These are phyloP conservation scores for Corythaixoides concolor DNA, from an alignment of 2,113 vertebrate genomes.

Conservation along the genomic window DNA sequence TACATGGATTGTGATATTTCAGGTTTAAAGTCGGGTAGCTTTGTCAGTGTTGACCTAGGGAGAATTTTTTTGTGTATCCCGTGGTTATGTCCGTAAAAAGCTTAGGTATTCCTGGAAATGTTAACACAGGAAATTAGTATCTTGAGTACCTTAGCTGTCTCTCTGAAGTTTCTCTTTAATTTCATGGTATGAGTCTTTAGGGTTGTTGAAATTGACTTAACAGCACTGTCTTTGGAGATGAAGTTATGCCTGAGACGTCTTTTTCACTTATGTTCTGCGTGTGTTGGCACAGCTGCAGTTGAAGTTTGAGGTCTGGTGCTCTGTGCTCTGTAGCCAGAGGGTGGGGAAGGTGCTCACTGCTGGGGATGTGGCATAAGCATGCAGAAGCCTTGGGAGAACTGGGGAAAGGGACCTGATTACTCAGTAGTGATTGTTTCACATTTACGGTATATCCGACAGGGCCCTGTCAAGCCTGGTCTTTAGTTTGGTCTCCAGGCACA, in stretches of 20 bases:
- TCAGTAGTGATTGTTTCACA: neutral
- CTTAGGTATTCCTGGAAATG: neutral
- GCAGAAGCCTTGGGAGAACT: neutral
- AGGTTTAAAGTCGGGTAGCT: neutral
- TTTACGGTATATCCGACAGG: neutral
- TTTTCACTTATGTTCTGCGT: neutral
- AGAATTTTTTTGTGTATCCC: neutral
- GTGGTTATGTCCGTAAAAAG: neutral
- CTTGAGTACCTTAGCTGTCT: neutral
- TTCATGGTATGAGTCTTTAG: neutral
- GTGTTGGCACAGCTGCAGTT: neutral
- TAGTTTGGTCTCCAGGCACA: neutral
- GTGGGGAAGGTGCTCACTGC: fast-evolving
- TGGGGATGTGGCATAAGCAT: neutral
- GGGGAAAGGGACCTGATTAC: neutral
- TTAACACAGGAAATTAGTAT: neutral
- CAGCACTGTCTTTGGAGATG: neutral
- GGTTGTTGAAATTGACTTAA: neutral
- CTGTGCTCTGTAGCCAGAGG: neutral
- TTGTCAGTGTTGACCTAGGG: neutral
- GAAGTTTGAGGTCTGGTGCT: neutral
- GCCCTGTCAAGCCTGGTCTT: neutral
- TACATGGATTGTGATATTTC: neutral
- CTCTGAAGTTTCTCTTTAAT: neutral
- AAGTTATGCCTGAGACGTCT: neutral